Percentiles rank a stretch among this genome's conserved stretches.
These are phyloP conservation scores for Sebastes oblongus DNA, from an alignment of 2,797 vertebrate genomes.

Conservation along the genomic window DNA sequence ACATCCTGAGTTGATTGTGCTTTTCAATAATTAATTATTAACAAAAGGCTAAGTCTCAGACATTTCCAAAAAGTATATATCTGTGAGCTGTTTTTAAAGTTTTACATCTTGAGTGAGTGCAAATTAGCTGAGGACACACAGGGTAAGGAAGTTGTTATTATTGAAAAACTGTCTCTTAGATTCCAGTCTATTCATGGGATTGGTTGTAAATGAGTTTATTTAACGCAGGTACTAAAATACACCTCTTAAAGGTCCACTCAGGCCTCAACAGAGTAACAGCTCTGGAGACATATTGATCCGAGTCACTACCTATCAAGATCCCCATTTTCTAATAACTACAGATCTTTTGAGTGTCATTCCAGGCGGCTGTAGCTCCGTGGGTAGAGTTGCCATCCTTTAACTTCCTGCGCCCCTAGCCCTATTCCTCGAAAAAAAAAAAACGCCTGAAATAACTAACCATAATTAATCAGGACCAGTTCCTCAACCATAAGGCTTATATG, in stretches of 20 bases:
- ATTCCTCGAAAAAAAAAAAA: too few relatives aligned
- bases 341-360: background rate
- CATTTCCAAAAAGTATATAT: background rate
- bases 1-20: background rate
- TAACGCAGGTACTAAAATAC: background rate
- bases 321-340: background rate
- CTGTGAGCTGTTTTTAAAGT: background rate
- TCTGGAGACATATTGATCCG: background rate
- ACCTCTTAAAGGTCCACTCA: background rate
- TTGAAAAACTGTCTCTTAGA: background rate
- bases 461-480: too few relatives aligned
- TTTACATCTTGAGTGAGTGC: background rate
- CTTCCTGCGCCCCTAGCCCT: too few relatives aligned
- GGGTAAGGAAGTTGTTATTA: background rate
- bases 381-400: too few relatives aligned
- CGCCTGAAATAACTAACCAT: too few relatives aligned
- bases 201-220: background rate
- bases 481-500: too few relatives aligned
- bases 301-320: background rate
- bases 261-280: background rate
- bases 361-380: too few relatives aligned
- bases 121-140: background rate
- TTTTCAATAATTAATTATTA: background rate
- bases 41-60: background rate
- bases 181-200: background rate